Conservation (phyloP, 2,113 vertebrate species). For the Microcebus griseorufus region DNA sequence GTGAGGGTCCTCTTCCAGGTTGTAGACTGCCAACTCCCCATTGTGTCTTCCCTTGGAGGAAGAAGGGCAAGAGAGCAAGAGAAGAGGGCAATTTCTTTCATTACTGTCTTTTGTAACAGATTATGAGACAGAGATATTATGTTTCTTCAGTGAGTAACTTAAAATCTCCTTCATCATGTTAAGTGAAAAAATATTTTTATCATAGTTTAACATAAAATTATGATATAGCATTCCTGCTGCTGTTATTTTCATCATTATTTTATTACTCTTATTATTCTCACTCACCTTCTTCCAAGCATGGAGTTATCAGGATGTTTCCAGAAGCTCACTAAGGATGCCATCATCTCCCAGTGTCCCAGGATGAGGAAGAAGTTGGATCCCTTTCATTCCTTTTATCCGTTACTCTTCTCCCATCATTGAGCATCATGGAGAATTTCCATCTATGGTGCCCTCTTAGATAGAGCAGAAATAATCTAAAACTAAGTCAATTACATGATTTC, state of each 20-base stretch:
- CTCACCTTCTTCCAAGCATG: no score
- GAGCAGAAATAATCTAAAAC: not conserved
- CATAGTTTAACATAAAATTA: no score
- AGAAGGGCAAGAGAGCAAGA: not conserved
- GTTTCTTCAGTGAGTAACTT: not conserved
- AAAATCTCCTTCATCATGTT: not conserved
- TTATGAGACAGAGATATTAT: not conserved
- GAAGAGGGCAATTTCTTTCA: no score
- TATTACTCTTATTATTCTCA: no score
- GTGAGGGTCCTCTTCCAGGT: fast-evolving
- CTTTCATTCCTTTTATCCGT: not conserved
- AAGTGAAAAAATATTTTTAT: not conserved
- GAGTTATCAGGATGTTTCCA: no score
- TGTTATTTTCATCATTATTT: no score
- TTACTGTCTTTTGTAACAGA: not conserved
- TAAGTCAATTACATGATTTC: not conserved
- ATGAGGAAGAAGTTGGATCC: no score
- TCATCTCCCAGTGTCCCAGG: no score
- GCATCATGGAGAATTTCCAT: not conserved
- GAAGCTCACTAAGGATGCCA: no score
- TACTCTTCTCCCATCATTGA: not conserved
- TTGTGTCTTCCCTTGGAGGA: not conserved
- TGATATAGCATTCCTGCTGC: no score
- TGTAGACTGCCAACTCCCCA: not conserved
- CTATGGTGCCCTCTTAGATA: not conserved